Conservation (phyloP, 2,113 vertebrate genomes). For the Corythornis vintsioides region DNA sequence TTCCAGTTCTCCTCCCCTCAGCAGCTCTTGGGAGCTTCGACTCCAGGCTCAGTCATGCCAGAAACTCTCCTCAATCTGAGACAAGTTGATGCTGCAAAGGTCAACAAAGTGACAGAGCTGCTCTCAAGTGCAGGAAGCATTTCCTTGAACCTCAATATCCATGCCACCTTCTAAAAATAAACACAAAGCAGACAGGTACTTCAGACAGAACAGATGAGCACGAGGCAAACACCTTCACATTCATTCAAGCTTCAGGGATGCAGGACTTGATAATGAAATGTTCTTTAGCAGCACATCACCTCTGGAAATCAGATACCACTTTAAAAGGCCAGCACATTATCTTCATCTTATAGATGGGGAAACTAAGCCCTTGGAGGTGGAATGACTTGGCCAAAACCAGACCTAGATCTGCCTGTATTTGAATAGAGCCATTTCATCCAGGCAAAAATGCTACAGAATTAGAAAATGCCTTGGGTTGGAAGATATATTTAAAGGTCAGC, state of each 20-base stretch:
- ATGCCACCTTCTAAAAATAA: slow-evolving; percentile 14
- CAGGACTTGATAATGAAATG: neutral
- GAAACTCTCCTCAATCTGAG: neutral
- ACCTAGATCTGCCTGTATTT: neutral
- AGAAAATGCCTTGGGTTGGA: no score
- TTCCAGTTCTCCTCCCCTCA: neutral
- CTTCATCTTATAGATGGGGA: neutral
- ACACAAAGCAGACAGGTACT: neutral
- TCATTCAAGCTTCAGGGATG: neutral
- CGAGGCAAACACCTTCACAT: neutral
- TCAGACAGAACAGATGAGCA: neutral
- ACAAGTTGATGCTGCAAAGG: neutral
- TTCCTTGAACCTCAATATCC: neutral
- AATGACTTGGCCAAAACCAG: neutral
- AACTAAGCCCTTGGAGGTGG: neutral
- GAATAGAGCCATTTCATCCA: neutral
- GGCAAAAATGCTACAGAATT: neutral
- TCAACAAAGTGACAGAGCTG: neutral
- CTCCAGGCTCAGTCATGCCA: slow-evolving; percentile 10
- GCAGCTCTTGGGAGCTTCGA: neutral
- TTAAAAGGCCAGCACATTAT: neutral
- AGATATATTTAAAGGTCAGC: no score
- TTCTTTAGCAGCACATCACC: neutral
- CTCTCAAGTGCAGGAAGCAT: neutral
- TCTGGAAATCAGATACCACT: neutral